Conservation (phyloP, 2,113 vertebrate genomes). For the Psophia crepitans region DNA sequence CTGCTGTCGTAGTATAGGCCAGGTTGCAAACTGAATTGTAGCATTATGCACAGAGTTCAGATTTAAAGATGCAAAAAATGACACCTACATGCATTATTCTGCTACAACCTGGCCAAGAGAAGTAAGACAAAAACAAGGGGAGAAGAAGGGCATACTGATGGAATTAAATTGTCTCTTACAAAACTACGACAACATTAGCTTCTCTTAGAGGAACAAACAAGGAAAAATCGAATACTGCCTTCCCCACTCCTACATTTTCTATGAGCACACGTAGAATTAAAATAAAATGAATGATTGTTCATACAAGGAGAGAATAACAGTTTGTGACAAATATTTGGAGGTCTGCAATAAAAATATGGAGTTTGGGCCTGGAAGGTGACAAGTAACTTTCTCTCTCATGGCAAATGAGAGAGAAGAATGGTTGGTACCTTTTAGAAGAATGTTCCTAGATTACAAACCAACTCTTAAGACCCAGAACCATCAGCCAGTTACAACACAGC, state of each 20-base stretch:
- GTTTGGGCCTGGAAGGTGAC: background rate
- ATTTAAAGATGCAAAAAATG: slow-evolving; percentile 11
- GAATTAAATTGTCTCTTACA: background rate
- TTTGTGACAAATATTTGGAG: too few species aligned
- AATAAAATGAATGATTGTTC: background rate
- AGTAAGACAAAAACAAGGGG: background rate
- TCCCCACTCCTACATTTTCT: background rate
- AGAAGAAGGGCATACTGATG: background rate
- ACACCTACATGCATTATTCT: slow-evolving; percentile 2
- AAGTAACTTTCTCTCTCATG: background rate
- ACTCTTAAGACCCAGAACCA: background rate
- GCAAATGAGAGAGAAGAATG: background rate
- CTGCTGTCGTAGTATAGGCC: background rate
- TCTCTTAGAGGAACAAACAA: background rate
- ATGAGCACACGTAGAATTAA: background rate
- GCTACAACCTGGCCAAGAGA: background rate
- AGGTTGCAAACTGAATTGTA: background rate
- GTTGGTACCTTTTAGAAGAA: background rate
- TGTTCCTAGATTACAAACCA: background rate
- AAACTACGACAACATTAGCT: background rate
- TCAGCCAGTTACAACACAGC: background rate
- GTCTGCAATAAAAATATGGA: background rate
- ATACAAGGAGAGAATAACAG: background rate
- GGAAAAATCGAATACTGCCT: background rate
- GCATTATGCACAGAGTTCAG: background rate